Base-by-base conservation (phyloP, 2,888 invertebrate species). In the Plebejus argus region DNA sequence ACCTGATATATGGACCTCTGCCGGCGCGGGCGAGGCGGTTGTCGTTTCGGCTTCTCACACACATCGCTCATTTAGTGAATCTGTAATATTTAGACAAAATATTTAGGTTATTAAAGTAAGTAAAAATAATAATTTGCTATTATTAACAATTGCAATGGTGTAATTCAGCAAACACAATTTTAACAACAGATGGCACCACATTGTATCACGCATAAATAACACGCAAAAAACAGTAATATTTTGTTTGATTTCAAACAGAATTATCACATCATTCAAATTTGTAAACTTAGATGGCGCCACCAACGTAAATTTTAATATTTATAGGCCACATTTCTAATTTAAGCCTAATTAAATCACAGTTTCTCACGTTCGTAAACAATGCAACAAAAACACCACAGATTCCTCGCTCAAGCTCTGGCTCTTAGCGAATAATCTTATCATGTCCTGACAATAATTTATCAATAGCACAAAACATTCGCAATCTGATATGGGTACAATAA, bases 1-100 rank as follows among this genome's bases (percentile, higher is more conserved):
- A 91, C 90, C 83, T 89, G 89, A 83, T 87, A 89, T 75, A 93
- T 93, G 5, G 93, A 93, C 70, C 92, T 87, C 83, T 89, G 88
- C n/a, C 89, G 86, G 5, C 90, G 88, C n/a, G 89, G 86, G 5
- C 90, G 90, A 23, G 84, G 39, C 49, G 79, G 75, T 77, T 77
- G 82, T 56, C 83, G 82, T 39, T 83, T 85, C 12, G 82, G 79
- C 74, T 80, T 79, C 20, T 82, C 80, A 8, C 82, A 81, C 58
- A 83, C 92, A 91, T 93, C 86, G 89, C 87, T 91, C 93, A 93
- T 93, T 88, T 89, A 91, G 82, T 82, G 79, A 18, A 80, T 83
- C 90, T 90, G 85, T 6, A 84, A 85, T 76, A 81, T 3, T 78
- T 1, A 81, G 3, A 53, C 5, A 61, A 10, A 20, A 61, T 2